These are phyloP conservation scores for Archocentrus centrarchus DNA, from an alignment of 2,113 vertebrate genomes.

Conservation along the genomic window DNA sequence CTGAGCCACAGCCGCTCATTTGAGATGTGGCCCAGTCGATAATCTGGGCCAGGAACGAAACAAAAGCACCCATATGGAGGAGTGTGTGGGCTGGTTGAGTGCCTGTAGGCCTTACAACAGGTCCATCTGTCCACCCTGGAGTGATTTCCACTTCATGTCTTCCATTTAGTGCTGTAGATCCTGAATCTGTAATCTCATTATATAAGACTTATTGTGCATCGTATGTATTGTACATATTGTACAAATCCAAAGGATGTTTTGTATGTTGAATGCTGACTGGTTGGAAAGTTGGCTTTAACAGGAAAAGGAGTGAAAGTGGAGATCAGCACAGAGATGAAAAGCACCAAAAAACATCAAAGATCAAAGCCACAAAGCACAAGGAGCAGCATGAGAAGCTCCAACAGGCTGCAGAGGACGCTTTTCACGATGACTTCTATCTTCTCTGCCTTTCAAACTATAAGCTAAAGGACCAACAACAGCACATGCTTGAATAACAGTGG, in stretches of 20 bases:
- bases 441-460: too few relatives aligned
- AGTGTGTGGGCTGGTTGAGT: constrained; percentile 6
- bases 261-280: too few relatives aligned
- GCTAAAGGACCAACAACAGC: not conserved
- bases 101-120: constrained; percentile 1
- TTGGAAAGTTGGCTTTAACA: too few relatives aligned
- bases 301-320: too few relatives aligned
- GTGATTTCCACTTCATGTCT: not conserved
- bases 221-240: too few relatives aligned
- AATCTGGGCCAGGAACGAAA: constrained; percentile 31
- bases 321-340: not conserved
- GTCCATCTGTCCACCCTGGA: constrained; percentile 17
- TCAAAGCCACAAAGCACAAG: not conserved
- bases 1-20: not conserved
- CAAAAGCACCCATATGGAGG: constrained; percentile 15
- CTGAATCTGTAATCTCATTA: constrained; percentile 1
- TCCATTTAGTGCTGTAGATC: not conserved
- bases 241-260: too few relatives aligned
- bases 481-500: not conserved
- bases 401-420: not conserved
- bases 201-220: not conserved
- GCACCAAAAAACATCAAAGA: fast-evolving
- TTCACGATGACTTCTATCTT: too few relatives aligned
- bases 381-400: not conserved
- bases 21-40: constrained; percentile 69